Evolutionary conservation across 1,140 invertebrate species (phyloP).

Genomic region (Pseudoatta argentina): DNA sequence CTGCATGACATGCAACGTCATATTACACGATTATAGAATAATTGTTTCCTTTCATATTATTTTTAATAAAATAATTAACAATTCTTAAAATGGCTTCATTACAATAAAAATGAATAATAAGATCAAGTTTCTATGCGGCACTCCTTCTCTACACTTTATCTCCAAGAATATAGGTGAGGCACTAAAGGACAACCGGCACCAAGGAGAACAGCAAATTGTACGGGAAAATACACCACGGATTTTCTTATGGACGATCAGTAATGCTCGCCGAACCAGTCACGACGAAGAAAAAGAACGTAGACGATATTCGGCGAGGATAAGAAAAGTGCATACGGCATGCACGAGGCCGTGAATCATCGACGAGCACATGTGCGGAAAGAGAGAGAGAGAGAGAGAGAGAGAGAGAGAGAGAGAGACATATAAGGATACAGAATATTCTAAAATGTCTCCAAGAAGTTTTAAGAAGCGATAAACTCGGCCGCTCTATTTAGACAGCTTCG

Average conservation of each 20-base stretch:
- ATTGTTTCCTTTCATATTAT: constrained; percentile 4
- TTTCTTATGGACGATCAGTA: constrained; percentile 58
- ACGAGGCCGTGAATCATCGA: constrained; percentile 63
- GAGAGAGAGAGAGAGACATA: no score
- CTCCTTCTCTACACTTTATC: constrained; percentile 25
- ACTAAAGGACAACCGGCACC: constrained; percentile 52
- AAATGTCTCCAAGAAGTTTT: background rate
- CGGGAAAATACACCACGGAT: constrained; percentile 36
- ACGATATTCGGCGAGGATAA: constrained; percentile 54
- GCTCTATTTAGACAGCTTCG: background rate
- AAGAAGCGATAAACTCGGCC: background rate
- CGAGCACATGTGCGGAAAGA: constrained; percentile 55
- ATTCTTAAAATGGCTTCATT: background rate
- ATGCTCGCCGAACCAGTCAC: constrained; percentile 43
- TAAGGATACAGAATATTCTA: background rate
- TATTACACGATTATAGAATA: background rate
- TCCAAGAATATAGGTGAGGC: constrained; percentile 3
- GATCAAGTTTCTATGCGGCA: background rate
- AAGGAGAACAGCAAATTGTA: constrained; percentile 52
- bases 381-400: no score
- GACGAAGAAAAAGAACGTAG: constrained; percentile 63
- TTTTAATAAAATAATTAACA: constrained; percentile 20
- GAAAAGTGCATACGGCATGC: constrained; percentile 63
- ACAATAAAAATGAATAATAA: background rate
- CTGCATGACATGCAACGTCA: background rate